Percentiles rank a stretch among this genome's conserved stretches.
Evolutionary conservation across 1,140 invertebrate genomes (phyloP).

Genomic region (Parapsyche elsis): DNA sequence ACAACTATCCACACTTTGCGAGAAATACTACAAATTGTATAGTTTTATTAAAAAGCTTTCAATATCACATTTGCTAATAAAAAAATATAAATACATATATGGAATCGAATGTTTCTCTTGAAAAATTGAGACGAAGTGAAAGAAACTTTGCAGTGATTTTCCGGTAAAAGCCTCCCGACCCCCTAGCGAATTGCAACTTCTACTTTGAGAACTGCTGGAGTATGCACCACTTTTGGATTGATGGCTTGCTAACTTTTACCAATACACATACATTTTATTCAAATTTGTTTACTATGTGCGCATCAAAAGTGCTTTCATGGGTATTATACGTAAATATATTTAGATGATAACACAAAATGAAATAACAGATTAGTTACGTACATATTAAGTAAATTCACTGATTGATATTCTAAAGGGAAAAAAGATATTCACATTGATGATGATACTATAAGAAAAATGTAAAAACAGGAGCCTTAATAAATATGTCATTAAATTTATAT

Average conservation of each 20-base stretch:
- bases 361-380: too few species aligned
- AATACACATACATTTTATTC: not conserved
- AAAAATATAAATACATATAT: too few species aligned
- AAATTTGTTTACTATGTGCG: too few species aligned
- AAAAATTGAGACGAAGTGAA: not conserved
- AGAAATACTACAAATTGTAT: too few species aligned
- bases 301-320: not conserved
- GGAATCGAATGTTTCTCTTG: not conserved
- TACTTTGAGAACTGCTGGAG: not conserved
- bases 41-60: too few species aligned
- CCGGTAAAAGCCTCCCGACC: not conserved
- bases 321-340: not conserved
- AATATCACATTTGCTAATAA: too few species aligned
- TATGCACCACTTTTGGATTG: not conserved
- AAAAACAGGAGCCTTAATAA: not conserved
- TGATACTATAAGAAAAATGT: too few species aligned
- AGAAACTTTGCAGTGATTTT: not conserved
- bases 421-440: too few species aligned
- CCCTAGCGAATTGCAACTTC: not conserved
- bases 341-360: too few species aligned
- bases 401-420: too few species aligned
- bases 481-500: constrained; percentile 8
- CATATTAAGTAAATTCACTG: too few species aligned
- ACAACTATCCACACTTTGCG: too few species aligned
- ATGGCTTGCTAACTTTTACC: not conserved